Percentiles rank a stretch among this genome's conserved stretches.
Conservation (phyloP, 2,888 invertebrate species). For the Thereva unica region DNA sequence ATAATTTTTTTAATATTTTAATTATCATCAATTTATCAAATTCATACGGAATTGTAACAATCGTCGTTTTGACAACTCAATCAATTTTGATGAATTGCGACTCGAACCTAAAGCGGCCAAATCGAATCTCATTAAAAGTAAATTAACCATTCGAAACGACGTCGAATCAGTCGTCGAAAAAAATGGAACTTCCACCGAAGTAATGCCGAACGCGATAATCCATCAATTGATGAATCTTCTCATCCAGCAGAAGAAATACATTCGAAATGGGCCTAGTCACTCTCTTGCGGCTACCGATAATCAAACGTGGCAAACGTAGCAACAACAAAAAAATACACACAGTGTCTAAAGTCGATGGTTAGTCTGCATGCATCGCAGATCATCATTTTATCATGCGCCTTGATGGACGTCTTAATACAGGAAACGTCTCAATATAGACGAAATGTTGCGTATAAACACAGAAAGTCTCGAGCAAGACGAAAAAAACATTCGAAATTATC, state of each 20-base stretch:
- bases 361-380: not conserved
- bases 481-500: slow-evolving; percentile 52
- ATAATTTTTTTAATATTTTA: no score
- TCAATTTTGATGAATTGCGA: no score
- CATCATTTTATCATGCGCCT: not conserved
- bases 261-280: not conserved
- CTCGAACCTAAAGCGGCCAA: not conserved
- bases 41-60: no score
- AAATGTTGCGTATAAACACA: slow-evolving; percentile 48
- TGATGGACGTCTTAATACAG: slow-evolving; percentile 23
- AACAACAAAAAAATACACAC: slow-evolving; percentile 9
- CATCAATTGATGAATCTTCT: slow-evolving; percentile 14
- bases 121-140: slow-evolving; percentile 28
- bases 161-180: not conserved
- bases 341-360: not conserved
- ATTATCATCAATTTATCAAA: no score
- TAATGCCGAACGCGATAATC: slow-evolving; percentile 10
- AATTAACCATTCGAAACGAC: slow-evolving; percentile 12
- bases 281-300: not conserved
- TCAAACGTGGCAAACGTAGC: slow-evolving; percentile 6
- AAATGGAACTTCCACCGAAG: not conserved
- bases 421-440: slow-evolving; percentile 46
- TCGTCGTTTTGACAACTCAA: no score
- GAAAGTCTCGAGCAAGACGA: slow-evolving; percentile 31
- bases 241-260: not conserved